These are phyloP conservation scores for Lycopodina hypogea DNA, from an alignment of 37 sponge, comb jelly and placozoan genomes.

Conservation along the genomic window DNA sequence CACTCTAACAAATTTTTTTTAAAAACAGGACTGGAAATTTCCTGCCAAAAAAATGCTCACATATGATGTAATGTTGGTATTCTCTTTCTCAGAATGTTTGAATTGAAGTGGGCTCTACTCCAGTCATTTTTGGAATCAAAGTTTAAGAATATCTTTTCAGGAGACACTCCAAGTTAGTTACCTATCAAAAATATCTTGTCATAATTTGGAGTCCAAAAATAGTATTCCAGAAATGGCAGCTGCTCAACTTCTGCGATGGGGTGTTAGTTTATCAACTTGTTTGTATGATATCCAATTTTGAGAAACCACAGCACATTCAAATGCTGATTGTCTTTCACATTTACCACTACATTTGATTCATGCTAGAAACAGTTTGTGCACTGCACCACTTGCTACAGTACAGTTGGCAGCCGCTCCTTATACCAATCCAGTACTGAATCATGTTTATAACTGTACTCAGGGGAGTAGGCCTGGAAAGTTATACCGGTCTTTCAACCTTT, in stretches of 20 bases:
- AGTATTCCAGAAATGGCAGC: constrained; percentile 43
- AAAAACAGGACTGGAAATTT: no score
- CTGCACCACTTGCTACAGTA: constrained; percentile 2
- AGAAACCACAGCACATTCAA: constrained; percentile 47
- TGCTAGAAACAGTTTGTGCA: not conserved
- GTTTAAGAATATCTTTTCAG: constrained; percentile 55
- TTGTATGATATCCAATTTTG: constrained; percentile 55
- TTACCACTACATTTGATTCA: constrained; percentile 29
- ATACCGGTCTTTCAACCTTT: constrained; percentile 2
- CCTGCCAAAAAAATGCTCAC: no score
- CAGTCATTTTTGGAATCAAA: constrained; percentile 36
- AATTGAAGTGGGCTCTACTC: no score
- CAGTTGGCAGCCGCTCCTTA: constrained; percentile 5
- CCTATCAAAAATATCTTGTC: constrained; percentile 31
- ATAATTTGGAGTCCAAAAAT: constrained; percentile 26
- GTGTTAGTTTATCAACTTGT: constrained; percentile 35
- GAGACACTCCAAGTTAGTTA: constrained; percentile 34
- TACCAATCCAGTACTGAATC: constrained; percentile 27
- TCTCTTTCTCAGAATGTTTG: no score
- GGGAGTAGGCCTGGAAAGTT: constrained; percentile 34
- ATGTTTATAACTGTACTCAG: constrained; percentile 24
- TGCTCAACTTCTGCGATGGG: constrained; percentile 46
- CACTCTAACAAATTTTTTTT: no score
- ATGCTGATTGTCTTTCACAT: constrained; percentile 62
- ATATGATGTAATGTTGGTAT: no score